Evolutionary conservation across 2,888 invertebrate genomes (phyloP), one percentile per base, ranked within the genome.

Genomic region (Campopleginae sp.): DNA sequence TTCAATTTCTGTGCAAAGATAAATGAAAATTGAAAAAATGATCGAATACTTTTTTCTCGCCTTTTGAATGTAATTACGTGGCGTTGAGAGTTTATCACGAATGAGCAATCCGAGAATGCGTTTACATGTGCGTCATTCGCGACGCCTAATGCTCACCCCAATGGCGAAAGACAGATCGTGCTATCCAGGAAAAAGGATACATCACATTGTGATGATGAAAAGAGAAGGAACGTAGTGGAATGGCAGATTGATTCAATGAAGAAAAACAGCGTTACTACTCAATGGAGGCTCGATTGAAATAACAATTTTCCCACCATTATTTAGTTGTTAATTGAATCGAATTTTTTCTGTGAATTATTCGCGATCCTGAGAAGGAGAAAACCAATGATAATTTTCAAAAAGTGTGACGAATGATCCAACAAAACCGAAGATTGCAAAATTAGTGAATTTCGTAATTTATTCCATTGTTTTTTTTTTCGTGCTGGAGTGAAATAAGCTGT

Each of bases 181-280:
- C 31, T 7, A 71, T 31, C 31, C 31, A 33, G 46, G 42, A 70
- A 54, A 68, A 79, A 51, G 77, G 66, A 79, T 58, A 5, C 27
- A 27, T 10, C 6, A 78, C 10, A 23, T n/a, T 38, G 61, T 65
- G 54, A 38, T 65, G 66, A 72, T 70, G 17, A n/a, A 66, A 84
- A 76, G 75, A 79, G 44, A 23, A 75, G 71, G 82, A 85, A 80
- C 76, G 82, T 42, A 75, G 79, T 61, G 27, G 76, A 23, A 70
- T 54, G 75, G 70, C 76, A 66, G 66, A 48, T 48, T 14, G 31
- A 66, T 66, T 46, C 33, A 72, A 78, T 72, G 70, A 63, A 75
- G 66, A 44, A 54, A 54, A 74, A 74, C 17, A 58, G 23, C 27
- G 44, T 58, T n/a, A 44, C 19, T 19, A 1, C n/a, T 58, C 54